Conservation (phyloP, 1,140 invertebrate genomes). For the Cotesia typhae region DNA sequence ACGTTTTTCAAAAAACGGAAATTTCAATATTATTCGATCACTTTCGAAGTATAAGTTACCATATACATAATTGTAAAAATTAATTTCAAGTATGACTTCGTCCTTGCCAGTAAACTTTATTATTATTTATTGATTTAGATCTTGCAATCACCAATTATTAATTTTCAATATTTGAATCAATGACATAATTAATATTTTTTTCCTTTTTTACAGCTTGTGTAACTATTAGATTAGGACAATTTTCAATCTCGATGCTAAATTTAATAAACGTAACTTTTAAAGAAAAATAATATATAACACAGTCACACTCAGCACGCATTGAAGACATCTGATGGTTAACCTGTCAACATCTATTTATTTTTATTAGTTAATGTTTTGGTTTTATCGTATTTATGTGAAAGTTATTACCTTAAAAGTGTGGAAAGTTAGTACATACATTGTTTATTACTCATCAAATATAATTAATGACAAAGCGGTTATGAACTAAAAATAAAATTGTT, state of each 20-base stretch:
- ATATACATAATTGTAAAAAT: too few relatives aligned
- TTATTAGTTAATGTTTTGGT: slow-evolving; percentile 52
- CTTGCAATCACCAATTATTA: too few relatives aligned
- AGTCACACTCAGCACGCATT: slow-evolving; percentile 87
- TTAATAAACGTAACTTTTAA: slow-evolving; percentile 50
- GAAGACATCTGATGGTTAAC: slow-evolving; percentile 89
- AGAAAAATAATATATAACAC: slow-evolving; percentile 66
- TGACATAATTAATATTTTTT: slow-evolving; percentile 28
- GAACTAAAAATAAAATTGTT: too few relatives aligned
- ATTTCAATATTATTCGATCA: too few relatives aligned
- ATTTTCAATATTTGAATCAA: background rate
- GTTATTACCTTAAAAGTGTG: background rate
- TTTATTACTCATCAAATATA: too few relatives aligned
- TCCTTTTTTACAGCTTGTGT: slow-evolving; percentile 78
- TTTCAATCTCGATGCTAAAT: slow-evolving; percentile 66
- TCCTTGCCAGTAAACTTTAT: too few relatives aligned
- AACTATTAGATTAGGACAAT: slow-evolving; percentile 77
- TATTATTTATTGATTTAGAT: too few relatives aligned
- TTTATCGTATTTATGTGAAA: slow-evolving; percentile 17
- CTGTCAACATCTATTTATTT: slow-evolving; percentile 65
- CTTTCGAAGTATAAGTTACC: too few relatives aligned
- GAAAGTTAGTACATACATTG: too few relatives aligned
- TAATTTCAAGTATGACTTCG: too few relatives aligned
- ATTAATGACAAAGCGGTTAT: too few relatives aligned
- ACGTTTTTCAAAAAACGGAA: too few relatives aligned